A percentile compares a stretch with the other conserved stretches of the same genome.
Evolutionary conservation across 1,140 invertebrate species (phyloP).

Genomic region (Cotesia chilonis): DNA sequence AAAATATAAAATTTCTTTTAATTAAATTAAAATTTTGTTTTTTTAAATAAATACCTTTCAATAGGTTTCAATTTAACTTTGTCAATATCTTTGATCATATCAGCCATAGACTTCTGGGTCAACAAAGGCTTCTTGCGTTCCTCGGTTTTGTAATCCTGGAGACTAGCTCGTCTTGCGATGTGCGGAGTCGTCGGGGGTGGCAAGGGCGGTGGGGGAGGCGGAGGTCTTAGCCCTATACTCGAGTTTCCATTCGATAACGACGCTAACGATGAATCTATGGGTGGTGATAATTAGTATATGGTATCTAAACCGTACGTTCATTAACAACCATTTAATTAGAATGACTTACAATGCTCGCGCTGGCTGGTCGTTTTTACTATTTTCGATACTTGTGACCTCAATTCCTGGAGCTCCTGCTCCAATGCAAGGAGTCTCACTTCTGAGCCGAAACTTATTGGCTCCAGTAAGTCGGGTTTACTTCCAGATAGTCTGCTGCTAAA

Average conservation of each 20-base stretch:
- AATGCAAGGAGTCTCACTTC: constrained; percentile 62
- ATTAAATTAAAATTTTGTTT: no score
- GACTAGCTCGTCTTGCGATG: constrained; percentile 61
- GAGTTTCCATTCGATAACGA: constrained; percentile 51
- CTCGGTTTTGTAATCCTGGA: constrained; percentile 61
- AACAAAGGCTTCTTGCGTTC: constrained; percentile 54
- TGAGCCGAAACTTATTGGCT: constrained; percentile 64
- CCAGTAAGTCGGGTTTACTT: constrained; percentile 61
- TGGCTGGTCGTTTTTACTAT: constrained; percentile 59
- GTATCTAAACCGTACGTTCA: not conserved
- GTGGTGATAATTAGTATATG: not conserved
- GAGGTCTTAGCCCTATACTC: constrained; percentile 36
- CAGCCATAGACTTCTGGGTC: constrained; percentile 57
- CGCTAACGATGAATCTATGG: constrained; percentile 44
- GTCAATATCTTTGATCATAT: constrained; percentile 59
- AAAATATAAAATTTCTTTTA: no score
- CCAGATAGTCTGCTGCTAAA: constrained; percentile 52
- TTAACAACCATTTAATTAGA: constrained; percentile 18
- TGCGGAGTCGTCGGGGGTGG: constrained; percentile 62
- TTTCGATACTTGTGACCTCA: constrained; percentile 60
- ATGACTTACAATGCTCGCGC: constrained; percentile 46
- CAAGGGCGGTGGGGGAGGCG: constrained; percentile 54
- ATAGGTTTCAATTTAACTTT: constrained; percentile 60
- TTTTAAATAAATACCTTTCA: constrained; percentile 48
- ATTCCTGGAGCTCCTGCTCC: constrained; percentile 62